Base-by-base conservation (phyloP, 64 coral and sea anemone species). In the Porites australiensis region DNA sequence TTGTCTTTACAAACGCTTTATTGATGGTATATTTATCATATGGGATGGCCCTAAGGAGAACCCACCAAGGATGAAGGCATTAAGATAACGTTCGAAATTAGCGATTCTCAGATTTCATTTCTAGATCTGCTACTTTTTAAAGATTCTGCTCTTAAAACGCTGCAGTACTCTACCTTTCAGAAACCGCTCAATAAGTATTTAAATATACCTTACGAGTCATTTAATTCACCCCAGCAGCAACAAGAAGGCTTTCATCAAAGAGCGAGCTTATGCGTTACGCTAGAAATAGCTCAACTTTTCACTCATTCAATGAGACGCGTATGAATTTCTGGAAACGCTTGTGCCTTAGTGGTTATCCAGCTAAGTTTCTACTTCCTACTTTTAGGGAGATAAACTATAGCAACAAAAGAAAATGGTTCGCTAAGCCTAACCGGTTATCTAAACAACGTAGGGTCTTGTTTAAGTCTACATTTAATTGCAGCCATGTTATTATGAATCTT, bases 41-140 rank as follows among this genome's bases (percentile, higher is more conserved):
- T 79, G 63, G 88, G 50, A 27, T 52, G 88, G 88, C 60, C 54
- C 61, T 76, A 79, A n/a, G n/a, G 77, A 80, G 61, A 54, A 50
- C 11, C 66, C 63, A 63, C 52, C 9, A 54, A 54, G 52, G 52
- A 92, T 52, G 49, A 75, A 23, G 64, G 55, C 84, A 92, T 92
- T 79, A 92, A 92, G 75, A 81, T 92, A 51, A 92, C 90, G 8
- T 76, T 72, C 85, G 79, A 79, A 69, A 93, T 93, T 69, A 87
- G 83, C 57, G 62, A 87, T 69, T 50, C 51, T 79, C 87, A 75
- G 53, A 93, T 93, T 93, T 59, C 90, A 2, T 92, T 91, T 91
- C 89, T 91, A 50, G 77, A 91, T 53, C 19, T 90, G 51, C 76
- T 70, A 72, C 76, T 81, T 44, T 91, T 5, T 22, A 64, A 71